A percentile compares a stretch with the other conserved stretches of the same genome.
Evolutionary conservation across 2,888 invertebrate genomes (phyloP).

Genomic region (Drosophila cracens): DNA sequence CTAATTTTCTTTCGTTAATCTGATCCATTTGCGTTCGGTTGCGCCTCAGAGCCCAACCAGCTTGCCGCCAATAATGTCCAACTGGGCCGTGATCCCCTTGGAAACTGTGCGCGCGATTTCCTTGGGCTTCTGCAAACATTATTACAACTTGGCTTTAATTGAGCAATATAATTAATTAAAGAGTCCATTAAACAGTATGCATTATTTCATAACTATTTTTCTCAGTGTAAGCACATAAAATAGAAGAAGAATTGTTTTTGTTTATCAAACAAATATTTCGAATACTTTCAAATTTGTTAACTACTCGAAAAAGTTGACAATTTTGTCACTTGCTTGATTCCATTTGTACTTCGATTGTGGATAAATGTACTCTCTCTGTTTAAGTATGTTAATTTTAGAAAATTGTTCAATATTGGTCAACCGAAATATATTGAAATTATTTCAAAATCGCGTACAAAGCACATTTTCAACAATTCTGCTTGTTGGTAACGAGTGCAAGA

Average conservation of each 20-base stretch:
- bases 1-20: not conserved
- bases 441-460: not conserved
- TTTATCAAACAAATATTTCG: not conserved
- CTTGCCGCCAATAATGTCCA: constrained; percentile 83
- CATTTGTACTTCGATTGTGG: not conserved
- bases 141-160: not conserved
- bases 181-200: not conserved
- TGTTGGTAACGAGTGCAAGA: not conserved
- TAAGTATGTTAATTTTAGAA: not conserved
- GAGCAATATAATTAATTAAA: not conserved
- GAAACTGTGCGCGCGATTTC: constrained; percentile 82
- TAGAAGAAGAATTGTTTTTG: not conserved
- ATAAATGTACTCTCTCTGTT: not conserved
- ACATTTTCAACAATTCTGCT: not conserved
- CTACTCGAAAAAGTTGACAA: not conserved
- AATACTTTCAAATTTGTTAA: not conserved
- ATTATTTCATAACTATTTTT: not conserved
- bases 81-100: constrained; percentile 82
- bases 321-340: not conserved
- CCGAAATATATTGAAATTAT: not conserved
- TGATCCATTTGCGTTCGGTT: not conserved
- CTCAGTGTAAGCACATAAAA: not conserved
- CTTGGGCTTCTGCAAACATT: constrained; percentile 79
- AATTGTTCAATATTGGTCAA: not conserved
- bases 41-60: constrained; percentile 81